These are phyloP conservation scores for Scrobipalpa costella DNA, from an alignment of 2,888 invertebrate genomes.

Conservation along the genomic window DNA sequence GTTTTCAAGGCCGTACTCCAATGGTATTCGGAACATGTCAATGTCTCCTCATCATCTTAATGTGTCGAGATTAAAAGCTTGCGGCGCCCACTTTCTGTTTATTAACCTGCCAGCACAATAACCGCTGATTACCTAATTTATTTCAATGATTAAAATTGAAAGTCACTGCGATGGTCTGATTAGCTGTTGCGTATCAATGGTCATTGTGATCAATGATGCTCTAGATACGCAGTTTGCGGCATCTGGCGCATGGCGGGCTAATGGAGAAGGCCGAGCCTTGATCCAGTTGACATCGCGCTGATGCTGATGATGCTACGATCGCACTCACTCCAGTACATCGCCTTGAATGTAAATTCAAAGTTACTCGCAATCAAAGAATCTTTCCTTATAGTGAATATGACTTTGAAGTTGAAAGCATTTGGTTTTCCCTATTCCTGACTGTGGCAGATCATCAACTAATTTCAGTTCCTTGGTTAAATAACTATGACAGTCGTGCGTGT, in stretches of 20 bases:
- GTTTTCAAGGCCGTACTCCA: constrained; percentile 59
- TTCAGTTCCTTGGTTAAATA: constrained; percentile 14
- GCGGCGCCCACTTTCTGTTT: constrained; percentile 23
- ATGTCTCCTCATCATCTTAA: constrained; percentile 24
- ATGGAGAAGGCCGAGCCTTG: constrained; percentile 69
- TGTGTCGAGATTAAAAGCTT: constrained; percentile 26
- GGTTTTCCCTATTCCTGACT: neutral
- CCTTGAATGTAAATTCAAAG: constrained; percentile 34
- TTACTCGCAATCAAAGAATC: constrained; percentile 10
- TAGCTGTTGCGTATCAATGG: constrained; percentile 24
- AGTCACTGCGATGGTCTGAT: constrained; percentile 29
- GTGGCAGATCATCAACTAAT: constrained; percentile 13
- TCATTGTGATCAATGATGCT: constrained; percentile 21
- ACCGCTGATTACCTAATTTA: constrained; percentile 24
- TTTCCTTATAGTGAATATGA: constrained; percentile 21
- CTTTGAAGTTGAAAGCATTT: constrained; percentile 18
- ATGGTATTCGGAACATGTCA: constrained; percentile 47
- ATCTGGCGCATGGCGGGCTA: constrained; percentile 62
- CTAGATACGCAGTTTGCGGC: constrained; percentile 42
- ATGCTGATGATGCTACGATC: constrained; percentile 49
- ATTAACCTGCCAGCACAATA: constrained; percentile 25
- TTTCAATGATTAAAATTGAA: constrained; percentile 29
- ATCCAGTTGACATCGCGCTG: constrained; percentile 61
- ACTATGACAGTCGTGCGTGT: neutral
- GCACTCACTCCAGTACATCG: constrained; percentile 41